Percentiles rank a stretch among this genome's conserved stretches.
phyloP scores from a whole-genome alignment of 1,140 invertebrate genomes.

The Delia radicum region DNA sequence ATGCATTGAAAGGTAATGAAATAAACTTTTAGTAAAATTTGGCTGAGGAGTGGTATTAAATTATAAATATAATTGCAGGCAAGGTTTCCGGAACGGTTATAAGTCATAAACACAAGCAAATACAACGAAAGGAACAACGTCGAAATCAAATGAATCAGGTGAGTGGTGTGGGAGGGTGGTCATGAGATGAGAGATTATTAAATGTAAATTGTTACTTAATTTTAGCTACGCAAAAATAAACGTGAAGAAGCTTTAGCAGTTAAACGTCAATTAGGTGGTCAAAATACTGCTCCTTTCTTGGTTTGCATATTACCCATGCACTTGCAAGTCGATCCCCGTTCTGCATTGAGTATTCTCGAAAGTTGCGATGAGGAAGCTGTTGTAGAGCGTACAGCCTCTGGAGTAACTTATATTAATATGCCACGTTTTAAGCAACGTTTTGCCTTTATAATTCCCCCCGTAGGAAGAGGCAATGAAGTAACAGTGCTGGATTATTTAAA shows the following conservation, averaged over 20 bases:
- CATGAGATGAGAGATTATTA: neutral
- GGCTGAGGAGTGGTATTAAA: neutral
- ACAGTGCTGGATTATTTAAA: conserved; percentile 80
- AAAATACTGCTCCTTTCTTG: conserved; percentile 71
- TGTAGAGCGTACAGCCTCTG: conserved; percentile 62
- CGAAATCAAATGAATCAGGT: conserved; percentile 67
- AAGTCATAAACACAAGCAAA: conserved; percentile 65
- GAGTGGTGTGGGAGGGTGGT: no score
- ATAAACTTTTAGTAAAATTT: conserved; percentile 2
- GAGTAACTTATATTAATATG: conserved; percentile 71
- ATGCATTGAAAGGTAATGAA: conserved; percentile 70
- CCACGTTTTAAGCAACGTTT: conserved; percentile 85
- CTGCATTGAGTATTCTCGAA: conserved; percentile 67
- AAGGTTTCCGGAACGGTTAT: conserved; percentile 70
- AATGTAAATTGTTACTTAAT: neutral
- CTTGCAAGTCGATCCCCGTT: conserved; percentile 64
- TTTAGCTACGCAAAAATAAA: conserved; percentile 76
- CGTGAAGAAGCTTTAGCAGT: conserved; percentile 75
- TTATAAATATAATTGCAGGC: conserved; percentile 58
- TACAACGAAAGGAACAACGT: conserved; percentile 70
- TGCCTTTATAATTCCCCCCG: conserved; percentile 72
- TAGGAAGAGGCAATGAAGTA: conserved; percentile 68
- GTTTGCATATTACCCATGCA: conserved; percentile 76
- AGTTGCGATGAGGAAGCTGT: conserved; percentile 70
- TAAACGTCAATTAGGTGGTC: conserved; percentile 75